Percentiles rank a stretch among this genome's conserved stretches.
These are phyloP conservation scores for Tragelaphus scriptus DNA, from an alignment of 2,113 vertebrate species.

Conservation along the genomic window DNA sequence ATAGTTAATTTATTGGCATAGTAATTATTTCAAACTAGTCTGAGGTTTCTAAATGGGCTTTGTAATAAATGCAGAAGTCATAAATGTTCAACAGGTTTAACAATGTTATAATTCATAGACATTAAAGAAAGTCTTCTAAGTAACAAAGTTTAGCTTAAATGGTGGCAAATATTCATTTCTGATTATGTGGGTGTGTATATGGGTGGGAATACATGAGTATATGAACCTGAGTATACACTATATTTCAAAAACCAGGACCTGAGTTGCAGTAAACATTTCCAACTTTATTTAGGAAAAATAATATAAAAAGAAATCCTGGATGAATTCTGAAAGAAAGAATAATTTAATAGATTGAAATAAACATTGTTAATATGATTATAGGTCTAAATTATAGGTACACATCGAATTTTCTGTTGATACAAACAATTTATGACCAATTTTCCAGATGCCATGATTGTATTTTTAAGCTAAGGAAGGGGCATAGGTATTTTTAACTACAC, in stretches of 20 bases:
- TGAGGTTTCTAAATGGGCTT: not conserved
- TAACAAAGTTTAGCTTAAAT: not conserved
- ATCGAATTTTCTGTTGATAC: not conserved
- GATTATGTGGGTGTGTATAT: not conserved
- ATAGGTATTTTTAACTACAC: not conserved
- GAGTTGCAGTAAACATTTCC: not conserved
- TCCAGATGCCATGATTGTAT: not conserved
- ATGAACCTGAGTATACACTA: not conserved
- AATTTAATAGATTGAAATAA: not conserved
- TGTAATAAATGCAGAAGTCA: not conserved
- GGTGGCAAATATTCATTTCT: not conserved
- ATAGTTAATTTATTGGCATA: not conserved
- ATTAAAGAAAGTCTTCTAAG: not conserved
- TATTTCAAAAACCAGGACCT: not conserved
- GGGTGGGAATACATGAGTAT: not conserved
- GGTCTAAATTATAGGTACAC: not conserved
- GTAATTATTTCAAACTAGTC: not conserved
- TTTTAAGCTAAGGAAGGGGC: not conserved
- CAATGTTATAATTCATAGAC: not conserved
- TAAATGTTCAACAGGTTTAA: slow-evolving; percentile 53
- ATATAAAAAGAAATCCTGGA: not conserved
- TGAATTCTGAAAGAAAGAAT: not conserved
- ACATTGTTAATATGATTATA: not conserved
- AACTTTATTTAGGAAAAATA: not conserved
- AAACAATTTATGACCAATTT: slow-evolving; percentile 19